Conservation (phyloP, 2,888 invertebrate genomes). For the Trachelus troglodyta region DNA sequence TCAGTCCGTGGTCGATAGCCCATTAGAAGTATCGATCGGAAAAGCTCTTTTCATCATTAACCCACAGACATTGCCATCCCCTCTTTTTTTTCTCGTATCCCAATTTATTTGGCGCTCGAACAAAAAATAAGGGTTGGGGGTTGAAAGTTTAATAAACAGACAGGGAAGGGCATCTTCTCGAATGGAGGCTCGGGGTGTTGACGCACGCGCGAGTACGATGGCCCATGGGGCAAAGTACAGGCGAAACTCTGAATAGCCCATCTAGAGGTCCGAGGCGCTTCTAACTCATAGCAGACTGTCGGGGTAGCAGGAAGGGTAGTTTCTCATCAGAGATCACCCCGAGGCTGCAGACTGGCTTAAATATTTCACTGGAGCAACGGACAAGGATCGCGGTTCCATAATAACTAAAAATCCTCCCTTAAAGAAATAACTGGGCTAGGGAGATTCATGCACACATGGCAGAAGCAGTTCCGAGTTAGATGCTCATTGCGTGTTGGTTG, state of each 20-base stretch:
- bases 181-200: slow-evolving; percentile 24
- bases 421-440: not conserved
- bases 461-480: not conserved
- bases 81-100: not conserved
- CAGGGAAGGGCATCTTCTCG: slow-evolving; percentile 15
- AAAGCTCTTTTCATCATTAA: not conserved
- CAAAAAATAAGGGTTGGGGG: slow-evolving; percentile 8
- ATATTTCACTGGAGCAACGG: slow-evolving; percentile 51
- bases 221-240: slow-evolving; percentile 25
- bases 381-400: slow-evolving; percentile 25
- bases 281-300: slow-evolving; percentile 39
- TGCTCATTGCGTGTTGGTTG: not conserved
- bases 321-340: slow-evolving; percentile 55
- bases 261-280: slow-evolving; percentile 27
- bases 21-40: not conserved
- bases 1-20: not conserved
- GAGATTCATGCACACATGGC: not conserved
- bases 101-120: not conserved
- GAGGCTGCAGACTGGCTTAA: slow-evolving; percentile 51
- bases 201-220: slow-evolving; percentile 18
- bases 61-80: not conserved
- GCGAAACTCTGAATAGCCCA: slow-evolving; percentile 28
- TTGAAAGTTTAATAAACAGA: slow-evolving; percentile 24
- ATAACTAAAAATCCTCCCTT: not conserved
- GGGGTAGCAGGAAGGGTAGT: slow-evolving; percentile 38